phyloP scores from a whole-genome alignment of 2,888 invertebrate genomes.

The Andrena flavipes region DNA sequence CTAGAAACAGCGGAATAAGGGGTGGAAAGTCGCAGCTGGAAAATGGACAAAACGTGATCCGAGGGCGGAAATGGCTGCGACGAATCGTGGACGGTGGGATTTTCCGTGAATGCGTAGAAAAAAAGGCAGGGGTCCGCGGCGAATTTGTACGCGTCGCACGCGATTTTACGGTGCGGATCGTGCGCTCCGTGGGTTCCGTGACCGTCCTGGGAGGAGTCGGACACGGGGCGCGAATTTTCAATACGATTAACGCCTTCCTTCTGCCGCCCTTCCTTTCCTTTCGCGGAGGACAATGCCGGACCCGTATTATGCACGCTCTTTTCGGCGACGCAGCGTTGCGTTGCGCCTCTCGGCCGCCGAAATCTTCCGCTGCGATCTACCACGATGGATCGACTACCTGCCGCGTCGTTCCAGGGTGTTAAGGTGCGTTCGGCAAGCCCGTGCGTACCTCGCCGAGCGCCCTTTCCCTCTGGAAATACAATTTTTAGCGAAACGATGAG shows the following conservation, averaged over 20 bases:
- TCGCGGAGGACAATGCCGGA: slow-evolving; percentile 72
- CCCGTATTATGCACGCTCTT: slow-evolving; percentile 76
- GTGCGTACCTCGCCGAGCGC: neutral
- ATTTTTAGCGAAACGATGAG: neutral
- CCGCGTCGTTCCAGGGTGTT: slow-evolving; percentile 39
- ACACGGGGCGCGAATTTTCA: slow-evolving; percentile 77
- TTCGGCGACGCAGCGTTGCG: slow-evolving; percentile 56
- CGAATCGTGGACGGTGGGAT: slow-evolving; percentile 29
- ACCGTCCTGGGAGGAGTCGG: slow-evolving; percentile 57
- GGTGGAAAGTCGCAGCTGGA: slow-evolving; percentile 43
- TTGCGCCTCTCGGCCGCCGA: slow-evolving; percentile 15
- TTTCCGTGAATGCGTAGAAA: slow-evolving; percentile 28
- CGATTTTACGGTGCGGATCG: slow-evolving; percentile 70
- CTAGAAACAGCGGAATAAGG: neutral
- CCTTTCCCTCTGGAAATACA: neutral
- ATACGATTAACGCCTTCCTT: slow-evolving; percentile 75
- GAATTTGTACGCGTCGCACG: slow-evolving; percentile 44
- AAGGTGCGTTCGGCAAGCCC: slow-evolving; percentile 23
- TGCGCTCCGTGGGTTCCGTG: slow-evolving; percentile 25
- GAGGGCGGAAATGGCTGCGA: slow-evolving; percentile 36
- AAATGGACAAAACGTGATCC: slow-evolving; percentile 40
- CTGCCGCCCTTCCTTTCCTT: slow-evolving; percentile 54
- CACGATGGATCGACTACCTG: slow-evolving; percentile 62
- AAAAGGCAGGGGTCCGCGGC: slow-evolving; percentile 14
- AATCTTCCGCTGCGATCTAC: slow-evolving; percentile 49